Evolutionary conservation across 2,113 vertebrate species (phyloP).

Genomic region (Corythoichthys intestinalis): DNA sequence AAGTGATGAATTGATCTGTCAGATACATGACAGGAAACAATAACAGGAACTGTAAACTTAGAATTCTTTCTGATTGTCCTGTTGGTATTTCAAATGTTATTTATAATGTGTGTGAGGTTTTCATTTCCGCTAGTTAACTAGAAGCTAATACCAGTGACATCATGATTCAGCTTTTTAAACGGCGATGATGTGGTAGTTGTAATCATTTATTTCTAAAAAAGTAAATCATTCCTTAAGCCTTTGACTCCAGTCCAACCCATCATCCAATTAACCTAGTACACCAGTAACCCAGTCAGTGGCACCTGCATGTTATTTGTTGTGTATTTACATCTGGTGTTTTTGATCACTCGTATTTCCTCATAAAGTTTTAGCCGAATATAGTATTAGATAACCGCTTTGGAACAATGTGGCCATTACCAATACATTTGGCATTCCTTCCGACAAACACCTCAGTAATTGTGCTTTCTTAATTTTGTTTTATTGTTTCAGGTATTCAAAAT

Average conservation of each 20-base stretch:
- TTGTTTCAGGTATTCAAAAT: conserved; percentile 88
- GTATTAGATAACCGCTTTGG: conserved; percentile 29
- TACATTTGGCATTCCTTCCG: conserved; percentile 17
- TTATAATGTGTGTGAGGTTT: conserved; percentile 39
- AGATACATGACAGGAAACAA: conserved; percentile 70
- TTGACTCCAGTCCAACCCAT: not conserved
- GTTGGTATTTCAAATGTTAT: conserved; percentile 60
- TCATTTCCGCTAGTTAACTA: conserved; percentile 51
- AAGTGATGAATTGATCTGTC: conserved; percentile 66
- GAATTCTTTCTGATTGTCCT: conserved; percentile 55
- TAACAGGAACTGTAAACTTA: conserved; percentile 77
- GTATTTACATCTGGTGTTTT: conserved; percentile 3
- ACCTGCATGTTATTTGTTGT: not conserved
- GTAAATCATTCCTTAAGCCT: not conserved
- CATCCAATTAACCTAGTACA: not conserved
- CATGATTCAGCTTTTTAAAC: not conserved
- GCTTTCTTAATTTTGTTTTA: conserved; percentile 41
- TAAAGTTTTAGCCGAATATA: conserved; percentile 7
- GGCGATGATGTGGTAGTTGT: not conserved
- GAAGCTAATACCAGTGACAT: conserved; percentile 7
- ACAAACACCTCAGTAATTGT: conserved; percentile 33
- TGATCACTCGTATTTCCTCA: conserved; percentile 23
- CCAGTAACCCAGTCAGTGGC: not conserved
- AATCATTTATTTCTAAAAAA: not conserved
- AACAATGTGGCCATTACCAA: conserved; percentile 24